Evolutionary conservation across 1,140 invertebrate genomes (phyloP), one percentile per base, ranked within the genome.

Genomic region (Potamilus streckersoni): DNA sequence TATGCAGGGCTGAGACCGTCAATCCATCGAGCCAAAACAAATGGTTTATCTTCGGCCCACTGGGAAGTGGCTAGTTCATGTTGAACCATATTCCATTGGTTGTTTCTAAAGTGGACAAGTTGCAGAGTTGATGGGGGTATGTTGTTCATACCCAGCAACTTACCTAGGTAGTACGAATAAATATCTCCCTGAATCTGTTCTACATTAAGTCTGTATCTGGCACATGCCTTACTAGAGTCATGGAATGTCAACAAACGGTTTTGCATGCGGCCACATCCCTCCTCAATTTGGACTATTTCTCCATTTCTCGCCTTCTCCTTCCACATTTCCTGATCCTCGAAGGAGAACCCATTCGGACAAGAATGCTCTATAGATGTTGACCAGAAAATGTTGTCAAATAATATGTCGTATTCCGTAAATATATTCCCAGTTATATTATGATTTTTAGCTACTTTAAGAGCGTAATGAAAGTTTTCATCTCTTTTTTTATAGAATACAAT

Each of bases 131-230:
- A 94, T 0, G 95, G 95, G 4, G 94, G 94, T 64, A 96, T 85
- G 86, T 96, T 96, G 59, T 80, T 80, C 20, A 96, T 91, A 67
- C 93, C 93, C 19, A 97, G 87, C 13, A 95, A 81, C 66, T 93
- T 93, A 8, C 93, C 94, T 17, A 97, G 90, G 83, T 95, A 95
- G 85, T 95, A 96, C 83, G 94, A 95, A 89, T 95, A 96, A 2
- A 96, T 93, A 87, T 97, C 95, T 15, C 95, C 95, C 89, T 96
- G 95, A 63, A 97, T 96, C 88, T 96, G 95, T 84, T 97, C 95
- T 27, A 94, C 94, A 84, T 97, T 97, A 79, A 96, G 94, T 63
- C 95, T 92, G 86, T 96, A 96, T 55, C 95, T 91, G 0, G 94
- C 94, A 84, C 95, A 97, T 11, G 95, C 85, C 65, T 84, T 85